Percentiles rank a stretch among this genome's conserved stretches.
Evolutionary conservation across 2,797 vertebrate genomes (phyloP).

Genomic region (Spea hammondii): DNA sequence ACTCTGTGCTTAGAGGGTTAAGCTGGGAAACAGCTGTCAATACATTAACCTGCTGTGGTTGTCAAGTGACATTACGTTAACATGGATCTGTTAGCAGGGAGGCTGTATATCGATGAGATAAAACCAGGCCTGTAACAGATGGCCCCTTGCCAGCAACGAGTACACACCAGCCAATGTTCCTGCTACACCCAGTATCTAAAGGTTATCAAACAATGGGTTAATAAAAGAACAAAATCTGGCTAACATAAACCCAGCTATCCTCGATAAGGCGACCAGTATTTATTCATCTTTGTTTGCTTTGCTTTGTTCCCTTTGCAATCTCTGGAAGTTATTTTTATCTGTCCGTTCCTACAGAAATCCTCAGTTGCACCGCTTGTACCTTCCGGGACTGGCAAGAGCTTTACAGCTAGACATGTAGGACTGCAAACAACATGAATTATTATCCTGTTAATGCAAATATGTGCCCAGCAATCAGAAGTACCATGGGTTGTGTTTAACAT

Average conservation of each 20-base stretch:
- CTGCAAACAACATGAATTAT: no score
- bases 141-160: background rate
- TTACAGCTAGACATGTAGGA: no score
- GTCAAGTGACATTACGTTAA: background rate
- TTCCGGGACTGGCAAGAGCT: no score
- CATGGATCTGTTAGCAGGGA: background rate
- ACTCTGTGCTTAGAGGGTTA: background rate
- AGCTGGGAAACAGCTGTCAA: background rate
- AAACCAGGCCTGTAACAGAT: background rate
- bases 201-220: conserved; percentile 31
- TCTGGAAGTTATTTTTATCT: conserved; percentile 13
- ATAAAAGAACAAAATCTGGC: conserved; percentile 13
- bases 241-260: background rate
- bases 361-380: no score
- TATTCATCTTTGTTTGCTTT: conserved; percentile 11
- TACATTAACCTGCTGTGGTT: background rate
- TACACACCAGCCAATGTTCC: background rate
- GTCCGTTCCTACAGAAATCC: background rate
- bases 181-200: background rate
- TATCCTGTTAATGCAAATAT: background rate
- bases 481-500: no score
- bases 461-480: no score
- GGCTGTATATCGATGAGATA: background rate
- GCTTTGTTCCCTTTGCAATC: conserved; percentile 15
- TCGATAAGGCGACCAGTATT: background rate